Evolutionary conservation across 2,888 invertebrate genomes (phyloP), one percentile per base, ranked within the genome.

Genomic region (Nephrotoma guestfalica): DNA sequence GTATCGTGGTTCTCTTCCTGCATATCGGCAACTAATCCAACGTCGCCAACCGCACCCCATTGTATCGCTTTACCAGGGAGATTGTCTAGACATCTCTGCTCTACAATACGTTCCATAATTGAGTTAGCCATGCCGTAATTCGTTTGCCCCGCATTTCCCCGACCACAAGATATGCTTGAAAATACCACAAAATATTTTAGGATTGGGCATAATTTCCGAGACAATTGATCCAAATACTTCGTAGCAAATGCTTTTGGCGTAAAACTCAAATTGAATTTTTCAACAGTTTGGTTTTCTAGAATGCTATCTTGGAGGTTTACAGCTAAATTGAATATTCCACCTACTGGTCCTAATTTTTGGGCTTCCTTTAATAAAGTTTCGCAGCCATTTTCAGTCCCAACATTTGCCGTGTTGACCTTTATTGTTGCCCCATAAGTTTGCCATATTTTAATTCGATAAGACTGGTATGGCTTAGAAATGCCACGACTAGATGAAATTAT

Each of bases 21-120:
- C 94, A 94, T 93, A 86, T 96, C 96, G 4, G 96, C 94, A 15
- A 97, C 95, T 0, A 97, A 92, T 87, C 97, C 97, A 30, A 95
- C 94, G 91, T 98, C 97, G 86, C 97, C 98, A 86, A 98, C 94
- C 47, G 97, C 97, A 51, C 98, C 98, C 97, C 98, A 98, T 90
- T 98, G 97, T 9, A 98, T 94, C 1, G 97, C 97, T 87, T 97
- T 91, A 0, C 93, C 97, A 0, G 97, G 96, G 0, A 95, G 92
- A 0, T 96, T 96, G 7, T 94, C 94, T 87, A 91, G 91, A 89
- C 92, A 92, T 88, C 97, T 93, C 89, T 93, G 92, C 90, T 97
- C 97, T 90, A 96, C 96, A 88, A 98, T 94, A 88, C 97, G 93
- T 91, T 98, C 97, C 97, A 97, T 97, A 4, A 96, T 93, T 0